Percentiles rank a stretch among this genome's conserved stretches.
Conservation (phyloP, 2,797 vertebrate species). For the Sciurus carolinensis region DNA sequence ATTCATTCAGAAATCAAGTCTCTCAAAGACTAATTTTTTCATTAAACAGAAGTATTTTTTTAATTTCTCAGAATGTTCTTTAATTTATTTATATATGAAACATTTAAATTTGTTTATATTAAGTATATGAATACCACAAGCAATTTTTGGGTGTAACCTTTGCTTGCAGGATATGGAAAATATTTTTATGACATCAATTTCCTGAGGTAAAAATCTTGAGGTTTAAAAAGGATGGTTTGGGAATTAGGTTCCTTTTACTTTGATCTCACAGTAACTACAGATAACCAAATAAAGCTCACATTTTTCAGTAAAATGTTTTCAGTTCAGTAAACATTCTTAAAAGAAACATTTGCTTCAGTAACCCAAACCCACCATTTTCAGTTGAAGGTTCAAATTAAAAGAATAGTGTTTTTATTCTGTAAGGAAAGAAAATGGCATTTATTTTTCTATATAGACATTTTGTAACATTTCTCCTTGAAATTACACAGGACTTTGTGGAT, state of each 20-base stretch:
- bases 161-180: conserved; percentile 71
- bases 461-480: conserved; percentile 66
- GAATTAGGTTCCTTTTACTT: conserved; percentile 68
- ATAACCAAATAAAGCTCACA: conserved; percentile 72
- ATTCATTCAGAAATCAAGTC: background rate
- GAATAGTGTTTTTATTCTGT: conserved; percentile 64
- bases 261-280: conserved; percentile 71
- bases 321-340: conserved; percentile 65
- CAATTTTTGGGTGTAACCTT: background rate
- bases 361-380: conserved; percentile 58
- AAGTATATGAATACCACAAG: conserved; percentile 56
- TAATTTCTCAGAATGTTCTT: conserved; percentile 3
- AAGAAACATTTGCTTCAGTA: conserved; percentile 69
- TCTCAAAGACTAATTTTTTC: background rate
- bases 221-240: conserved; percentile 64
- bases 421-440: conserved; percentile 63
- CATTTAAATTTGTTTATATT: conserved; percentile 13
- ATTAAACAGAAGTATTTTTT: background rate
- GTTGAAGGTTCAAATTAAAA: conserved; percentile 59
- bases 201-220: conserved; percentile 70
- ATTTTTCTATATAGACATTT: conserved; percentile 64
- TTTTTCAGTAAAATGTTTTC: conserved; percentile 69
- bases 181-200: conserved; percentile 52
- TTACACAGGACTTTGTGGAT: conserved; percentile 57
- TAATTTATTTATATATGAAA: background rate